These are phyloP conservation scores for Micronycteris hirsuta DNA, from an alignment of 2,113 vertebrate genomes.

Conservation along the genomic window DNA sequence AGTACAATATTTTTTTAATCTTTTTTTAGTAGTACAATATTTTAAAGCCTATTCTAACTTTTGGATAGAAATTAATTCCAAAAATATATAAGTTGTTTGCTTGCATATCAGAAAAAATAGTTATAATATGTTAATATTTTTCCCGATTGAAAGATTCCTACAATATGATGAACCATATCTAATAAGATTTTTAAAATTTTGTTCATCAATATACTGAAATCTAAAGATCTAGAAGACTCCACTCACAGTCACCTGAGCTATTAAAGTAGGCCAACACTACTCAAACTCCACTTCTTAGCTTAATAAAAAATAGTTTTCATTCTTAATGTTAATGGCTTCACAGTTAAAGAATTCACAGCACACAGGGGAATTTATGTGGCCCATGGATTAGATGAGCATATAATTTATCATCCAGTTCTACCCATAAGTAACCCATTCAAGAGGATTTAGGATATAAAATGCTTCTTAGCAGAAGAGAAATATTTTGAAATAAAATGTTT, in stretches of 20 bases:
- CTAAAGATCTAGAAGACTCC: not conserved
- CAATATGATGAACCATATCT: not conserved
- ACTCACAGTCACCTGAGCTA: not conserved
- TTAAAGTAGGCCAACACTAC: not conserved
- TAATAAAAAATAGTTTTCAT: not conserved
- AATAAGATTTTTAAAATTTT: not conserved
- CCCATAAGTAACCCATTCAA: not conserved
- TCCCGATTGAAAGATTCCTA: not conserved
- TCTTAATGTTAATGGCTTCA: not conserved
- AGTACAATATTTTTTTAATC: conserved; percentile 6
- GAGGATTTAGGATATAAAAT: not conserved
- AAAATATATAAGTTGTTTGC: not conserved
- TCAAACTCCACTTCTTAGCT: not conserved
- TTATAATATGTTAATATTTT: not conserved
- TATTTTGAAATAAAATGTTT: not conserved
- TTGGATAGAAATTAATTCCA: not conserved
- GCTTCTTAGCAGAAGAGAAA: not conserved
- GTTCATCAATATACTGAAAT: not conserved
- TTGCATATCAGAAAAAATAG: not conserved
- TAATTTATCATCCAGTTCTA: not conserved
- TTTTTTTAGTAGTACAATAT: not conserved
- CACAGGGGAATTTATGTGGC: not conserved
- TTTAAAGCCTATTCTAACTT: not conserved
- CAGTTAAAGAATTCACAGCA: conserved; percentile 10
- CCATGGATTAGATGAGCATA: not conserved